Evolutionary conservation across 2,797 vertebrate genomes (phyloP).

Genomic region (Phylloscopus collybita): DNA sequence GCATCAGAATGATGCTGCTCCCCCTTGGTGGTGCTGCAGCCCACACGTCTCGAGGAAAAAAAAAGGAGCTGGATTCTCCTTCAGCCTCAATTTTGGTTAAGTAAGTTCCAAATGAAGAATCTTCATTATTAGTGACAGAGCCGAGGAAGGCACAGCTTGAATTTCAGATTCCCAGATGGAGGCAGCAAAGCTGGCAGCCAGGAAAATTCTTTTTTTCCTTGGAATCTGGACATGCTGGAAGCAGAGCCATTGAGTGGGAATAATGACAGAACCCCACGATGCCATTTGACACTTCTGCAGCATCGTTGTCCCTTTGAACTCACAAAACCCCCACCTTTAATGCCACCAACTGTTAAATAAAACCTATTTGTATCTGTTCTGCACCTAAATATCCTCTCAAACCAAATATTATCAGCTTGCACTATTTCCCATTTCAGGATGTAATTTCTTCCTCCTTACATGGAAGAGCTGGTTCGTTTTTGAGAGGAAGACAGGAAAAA

Average conservation of each 20-base stretch:
- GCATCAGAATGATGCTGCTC: not conserved
- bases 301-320: not conserved
- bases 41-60: not conserved
- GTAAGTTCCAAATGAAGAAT: constrained; percentile 49
- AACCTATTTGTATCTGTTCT: not conserved
- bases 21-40: not conserved
- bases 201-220: not conserved
- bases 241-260: not conserved
- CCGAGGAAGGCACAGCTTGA: constrained; percentile 44
- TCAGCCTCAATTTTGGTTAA: constrained; percentile 20
- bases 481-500: not conserved
- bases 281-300: constrained; percentile 13
- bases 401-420: not conserved
- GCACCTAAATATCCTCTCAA: not conserved
- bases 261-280: not conserved
- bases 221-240: not conserved
- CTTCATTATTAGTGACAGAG: constrained; percentile 40
- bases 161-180: constrained; percentile 43
- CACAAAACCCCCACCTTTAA: not conserved
- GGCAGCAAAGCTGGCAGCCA: constrained; percentile 21
- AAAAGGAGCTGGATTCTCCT: not conserved
- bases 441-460: not conserved
- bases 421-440: not conserved
- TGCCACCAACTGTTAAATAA: not conserved
- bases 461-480: not conserved